These are phyloP conservation scores for Dynastes grantii DNA, from an alignment of 2,888 invertebrate species.

Conservation along the genomic window DNA sequence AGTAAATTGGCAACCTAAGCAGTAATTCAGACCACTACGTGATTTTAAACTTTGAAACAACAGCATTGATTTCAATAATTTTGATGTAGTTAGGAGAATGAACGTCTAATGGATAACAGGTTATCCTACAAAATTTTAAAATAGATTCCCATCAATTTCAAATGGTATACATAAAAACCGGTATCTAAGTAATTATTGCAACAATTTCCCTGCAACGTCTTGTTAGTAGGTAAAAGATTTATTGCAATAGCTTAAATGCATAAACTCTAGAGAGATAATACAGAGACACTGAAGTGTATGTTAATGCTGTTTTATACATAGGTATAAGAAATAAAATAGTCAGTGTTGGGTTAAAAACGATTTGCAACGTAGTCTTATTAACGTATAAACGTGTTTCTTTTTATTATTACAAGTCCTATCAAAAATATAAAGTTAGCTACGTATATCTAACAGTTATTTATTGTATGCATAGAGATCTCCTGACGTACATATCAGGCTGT, in stretches of 20 bases:
- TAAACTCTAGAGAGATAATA: too few relatives aligned
- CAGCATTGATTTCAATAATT: constrained; percentile 32
- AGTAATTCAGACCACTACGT: constrained; percentile 33
- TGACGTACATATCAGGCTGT: too few relatives aligned
- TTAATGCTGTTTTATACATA: too few relatives aligned
- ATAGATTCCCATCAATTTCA: constrained; percentile 9
- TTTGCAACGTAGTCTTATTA: too few relatives aligned
- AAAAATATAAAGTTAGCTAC: too few relatives aligned
- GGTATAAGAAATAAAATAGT: too few relatives aligned
- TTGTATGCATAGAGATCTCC: too few relatives aligned
- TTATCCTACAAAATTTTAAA: not conserved
- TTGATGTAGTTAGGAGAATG: constrained; percentile 20
- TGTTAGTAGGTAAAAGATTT: not conserved
- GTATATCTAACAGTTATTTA: too few relatives aligned
- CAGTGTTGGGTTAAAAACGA: too few relatives aligned
- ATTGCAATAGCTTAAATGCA: not conserved
- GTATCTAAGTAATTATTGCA: constrained; percentile 2
- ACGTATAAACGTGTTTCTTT: too few relatives aligned
- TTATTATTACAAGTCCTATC: too few relatives aligned
- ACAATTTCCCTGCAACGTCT: not conserved
- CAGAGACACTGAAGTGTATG: too few relatives aligned
- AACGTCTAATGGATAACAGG: constrained; percentile 3
- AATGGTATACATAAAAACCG: not conserved
- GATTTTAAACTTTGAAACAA: constrained; percentile 26
- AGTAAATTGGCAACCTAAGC: constrained; percentile 36